Evolutionary conservation across 2,113 vertebrate genomes (phyloP).

Genomic region (Menura novaehollandiae): DNA sequence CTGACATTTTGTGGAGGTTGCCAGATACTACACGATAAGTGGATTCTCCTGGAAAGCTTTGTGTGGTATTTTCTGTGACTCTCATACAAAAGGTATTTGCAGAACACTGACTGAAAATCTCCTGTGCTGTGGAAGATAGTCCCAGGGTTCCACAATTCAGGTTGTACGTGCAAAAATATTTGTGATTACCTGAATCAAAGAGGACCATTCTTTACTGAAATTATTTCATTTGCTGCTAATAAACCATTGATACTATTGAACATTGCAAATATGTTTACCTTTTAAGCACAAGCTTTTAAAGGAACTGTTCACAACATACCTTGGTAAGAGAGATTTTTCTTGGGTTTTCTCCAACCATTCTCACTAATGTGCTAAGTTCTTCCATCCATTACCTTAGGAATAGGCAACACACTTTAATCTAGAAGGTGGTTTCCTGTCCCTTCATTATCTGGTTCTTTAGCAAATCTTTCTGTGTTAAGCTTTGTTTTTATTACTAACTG

Average conservation of each 20-base stretch:
- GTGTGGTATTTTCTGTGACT: background rate
- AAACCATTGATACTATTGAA: background rate
- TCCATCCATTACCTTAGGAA: conserved; percentile 29
- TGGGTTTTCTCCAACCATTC: conserved; percentile 16
- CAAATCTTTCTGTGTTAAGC: conserved; percentile 18
- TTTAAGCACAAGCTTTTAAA: background rate
- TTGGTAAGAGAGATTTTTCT: conserved; percentile 24
- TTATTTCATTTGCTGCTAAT: background rate
- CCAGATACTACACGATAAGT: background rate
- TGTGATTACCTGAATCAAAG: background rate
- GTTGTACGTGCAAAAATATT: background rate
- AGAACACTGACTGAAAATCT: background rate
- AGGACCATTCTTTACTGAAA: background rate
- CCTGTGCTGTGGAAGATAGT: background rate
- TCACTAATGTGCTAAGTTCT: conserved; percentile 28
- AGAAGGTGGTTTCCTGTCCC: conserved; percentile 46
- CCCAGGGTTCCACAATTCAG: background rate
- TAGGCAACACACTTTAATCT: conserved; percentile 34
- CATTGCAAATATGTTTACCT: background rate
- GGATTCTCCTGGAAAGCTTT: background rate
- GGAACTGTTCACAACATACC: background rate
- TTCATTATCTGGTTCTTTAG: background rate
- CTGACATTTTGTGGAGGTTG: background rate
- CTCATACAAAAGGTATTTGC: background rate
- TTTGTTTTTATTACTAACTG: conserved; percentile 39